Conservation (phyloP, 2,113 vertebrate genomes). For the Prietella phreatophila region DNA sequence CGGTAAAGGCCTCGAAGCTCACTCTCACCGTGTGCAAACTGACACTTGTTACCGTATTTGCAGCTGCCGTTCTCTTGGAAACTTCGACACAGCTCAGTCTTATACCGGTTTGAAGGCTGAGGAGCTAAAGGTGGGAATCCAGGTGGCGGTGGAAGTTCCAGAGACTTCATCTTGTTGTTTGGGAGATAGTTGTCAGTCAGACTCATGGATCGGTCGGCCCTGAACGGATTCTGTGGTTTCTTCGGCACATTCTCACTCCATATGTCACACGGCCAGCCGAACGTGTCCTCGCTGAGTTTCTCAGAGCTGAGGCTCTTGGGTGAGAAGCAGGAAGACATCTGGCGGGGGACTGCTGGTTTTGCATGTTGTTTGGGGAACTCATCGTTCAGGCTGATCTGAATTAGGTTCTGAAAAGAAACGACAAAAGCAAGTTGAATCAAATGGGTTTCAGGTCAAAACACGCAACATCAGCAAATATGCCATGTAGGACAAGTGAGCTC, state of each 20-base stretch:
- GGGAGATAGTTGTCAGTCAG: conserved; percentile 72
- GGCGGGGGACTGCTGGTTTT: conserved; percentile 54
- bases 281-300: conserved; percentile 58
- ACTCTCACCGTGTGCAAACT: conserved; percentile 82
- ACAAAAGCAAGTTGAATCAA: neutral
- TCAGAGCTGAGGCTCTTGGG: conserved; percentile 61
- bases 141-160: conserved; percentile 72
- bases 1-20: conserved; percentile 82
- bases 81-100: conserved; percentile 78
- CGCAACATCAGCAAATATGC: neutral
- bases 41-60: conserved; percentile 80
- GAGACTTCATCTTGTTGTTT: conserved; percentile 60
- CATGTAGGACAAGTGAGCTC: conserved; percentile 23
- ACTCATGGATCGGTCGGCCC: conserved; percentile 78
- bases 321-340: conserved; percentile 62
- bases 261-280: conserved; percentile 66
- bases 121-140: conserved; percentile 77
- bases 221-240: conserved; percentile 59
- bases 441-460: neutral
- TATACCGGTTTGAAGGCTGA: conserved; percentile 74
- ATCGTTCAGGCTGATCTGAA: conserved; percentile 62
- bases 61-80: conserved; percentile 77
- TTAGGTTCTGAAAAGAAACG: conserved; percentile 47
- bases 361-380: conserved; percentile 47
- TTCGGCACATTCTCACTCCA: conserved; percentile 65